Evolutionary conservation across 2,797 vertebrate species (phyloP), one percentile per base, ranked within the genome.

Genomic region (Sebastes wilsoni): DNA sequence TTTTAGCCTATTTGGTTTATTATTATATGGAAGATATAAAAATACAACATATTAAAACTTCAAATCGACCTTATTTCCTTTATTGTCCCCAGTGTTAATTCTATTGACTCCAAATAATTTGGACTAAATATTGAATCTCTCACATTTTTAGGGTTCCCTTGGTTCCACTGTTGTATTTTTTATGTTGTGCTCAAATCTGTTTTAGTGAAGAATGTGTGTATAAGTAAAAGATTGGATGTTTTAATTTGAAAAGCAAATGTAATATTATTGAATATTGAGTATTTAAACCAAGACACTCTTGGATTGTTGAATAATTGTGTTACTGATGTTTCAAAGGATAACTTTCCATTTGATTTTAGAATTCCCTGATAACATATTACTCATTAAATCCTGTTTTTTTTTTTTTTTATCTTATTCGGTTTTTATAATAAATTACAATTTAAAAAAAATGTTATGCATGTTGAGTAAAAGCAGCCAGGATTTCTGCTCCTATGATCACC

Each of bases 41-140:
- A 32, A 52, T 4, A 61, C 6, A 66, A 36, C 1, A 64, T 18
- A 49, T 49, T 1, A 42, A 36, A 56, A 56, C 25, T 18, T 27
- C 5, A 59, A 69, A 22, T 56, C 2, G 16, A 42, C 3, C 1
- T 54, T 6, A 28, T 77, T 54, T 32, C 16, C n/a, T 23, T 16
- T 67, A 22, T 27, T 55, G 12, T 22, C 4, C 5, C 11, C 28
- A 1, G 1, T 54, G 28, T 71, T 68, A 32, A 34, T 52, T 54
- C 4, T 12, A 9, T 12, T 60, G 23, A 75, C 14, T 49, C 1
- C 2, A 32, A 60, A 14, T 36, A 6, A 66, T 32, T 70, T 59
- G 49, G 20, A n/a, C 3, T 20, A 49, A 79, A 88, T 82, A 58
- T 16, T 42, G 18, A 52, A 52, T 52, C 42, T 52, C 46, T 52